Evolutionary conservation across 1,140 invertebrate species (phyloP).

Genomic region (Oncopodura yosiiana): DNA sequence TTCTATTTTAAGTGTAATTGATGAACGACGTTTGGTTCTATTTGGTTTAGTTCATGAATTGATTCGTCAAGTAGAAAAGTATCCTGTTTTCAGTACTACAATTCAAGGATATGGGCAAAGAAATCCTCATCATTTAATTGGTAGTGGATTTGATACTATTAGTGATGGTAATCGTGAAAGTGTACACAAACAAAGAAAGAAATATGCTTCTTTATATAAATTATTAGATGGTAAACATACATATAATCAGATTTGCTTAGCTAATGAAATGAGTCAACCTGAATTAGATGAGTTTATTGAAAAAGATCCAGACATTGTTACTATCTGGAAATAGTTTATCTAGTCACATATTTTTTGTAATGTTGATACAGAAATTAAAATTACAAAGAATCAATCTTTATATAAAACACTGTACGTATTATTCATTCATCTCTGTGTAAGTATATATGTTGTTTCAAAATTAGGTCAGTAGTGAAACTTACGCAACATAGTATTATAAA

Average conservation of each 20-base stretch:
- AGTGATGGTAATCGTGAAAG: conserved; percentile 43
- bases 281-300: conserved; percentile 79
- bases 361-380: too few species aligned
- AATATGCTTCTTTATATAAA: conserved; percentile 44
- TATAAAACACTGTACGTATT: too few species aligned
- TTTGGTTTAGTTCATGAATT: conserved; percentile 80
- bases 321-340: conserved; percentile 74
- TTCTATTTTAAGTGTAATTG: conserved; percentile 45
- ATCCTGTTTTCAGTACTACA: conserved; percentile 21
- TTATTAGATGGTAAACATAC: conserved; percentile 70
- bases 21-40: conserved; percentile 77
- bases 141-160: conserved; percentile 44
- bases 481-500: too few species aligned
- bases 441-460: neutral
- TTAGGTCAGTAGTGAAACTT: too few species aligned
- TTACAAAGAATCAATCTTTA: too few species aligned
- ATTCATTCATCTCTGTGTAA: too few species aligned
- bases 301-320: conserved; percentile 67
- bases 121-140: conserved; percentile 14
- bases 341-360: neutral
- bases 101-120: too few species aligned
- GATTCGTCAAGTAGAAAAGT: conserved; percentile 71
- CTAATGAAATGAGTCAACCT: conserved; percentile 63
- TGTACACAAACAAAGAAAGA: conserved; percentile 37
- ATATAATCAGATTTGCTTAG: conserved; percentile 82